Evolutionary conservation across 2,113 vertebrate genomes (phyloP).

Genomic region (Phodopus roborovskii): DNA sequence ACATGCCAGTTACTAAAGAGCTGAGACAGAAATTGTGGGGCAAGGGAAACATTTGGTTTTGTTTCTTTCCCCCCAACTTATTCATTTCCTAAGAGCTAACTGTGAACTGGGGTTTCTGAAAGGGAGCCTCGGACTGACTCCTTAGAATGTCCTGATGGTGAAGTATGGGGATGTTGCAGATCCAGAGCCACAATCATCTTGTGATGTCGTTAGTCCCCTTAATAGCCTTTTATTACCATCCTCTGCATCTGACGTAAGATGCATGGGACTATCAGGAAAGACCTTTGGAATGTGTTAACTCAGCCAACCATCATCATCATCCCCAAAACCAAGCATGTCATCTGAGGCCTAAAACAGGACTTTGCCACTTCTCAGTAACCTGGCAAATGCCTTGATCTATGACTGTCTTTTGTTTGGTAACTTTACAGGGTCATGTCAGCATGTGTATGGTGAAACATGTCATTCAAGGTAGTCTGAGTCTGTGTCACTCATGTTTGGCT

Average conservation of each 20-base stretch:
- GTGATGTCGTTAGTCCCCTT: background rate
- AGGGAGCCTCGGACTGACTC: background rate
- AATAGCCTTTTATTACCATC: background rate
- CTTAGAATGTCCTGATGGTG: background rate
- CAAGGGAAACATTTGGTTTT: accelerated
- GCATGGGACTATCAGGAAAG: background rate
- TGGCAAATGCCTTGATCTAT: background rate
- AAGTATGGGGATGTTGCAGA: background rate
- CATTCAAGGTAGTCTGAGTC: background rate
- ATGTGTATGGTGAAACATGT: background rate
- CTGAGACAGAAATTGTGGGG: background rate
- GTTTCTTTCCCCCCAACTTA: background rate
- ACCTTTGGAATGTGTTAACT: background rate
- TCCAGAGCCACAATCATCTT: background rate
- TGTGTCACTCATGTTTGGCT: background rate
- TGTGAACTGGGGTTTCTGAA: background rate
- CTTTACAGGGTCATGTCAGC: background rate
- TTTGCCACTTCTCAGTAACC: no score
- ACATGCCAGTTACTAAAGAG: background rate
- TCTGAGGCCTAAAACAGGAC: background rate
- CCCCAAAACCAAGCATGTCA: background rate
- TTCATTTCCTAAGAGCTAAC: background rate
- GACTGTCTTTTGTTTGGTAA: background rate
- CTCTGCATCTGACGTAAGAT: background rate
- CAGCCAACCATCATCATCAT: background rate